Conservation (phyloP, 2,888 invertebrate species). For the Callinectes sapidus region DNA sequence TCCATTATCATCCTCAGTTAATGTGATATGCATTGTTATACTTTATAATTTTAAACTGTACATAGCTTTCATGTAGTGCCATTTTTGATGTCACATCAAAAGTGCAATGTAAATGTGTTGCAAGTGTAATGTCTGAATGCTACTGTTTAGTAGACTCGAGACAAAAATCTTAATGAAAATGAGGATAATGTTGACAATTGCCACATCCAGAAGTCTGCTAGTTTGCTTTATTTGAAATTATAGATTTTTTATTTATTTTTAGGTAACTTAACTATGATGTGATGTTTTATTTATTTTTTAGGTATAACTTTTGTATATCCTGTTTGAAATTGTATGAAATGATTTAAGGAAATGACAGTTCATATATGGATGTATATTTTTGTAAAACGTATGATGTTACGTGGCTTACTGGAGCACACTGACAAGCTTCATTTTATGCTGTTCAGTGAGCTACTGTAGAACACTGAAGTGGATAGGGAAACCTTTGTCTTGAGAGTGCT, state of each 20-base stretch:
- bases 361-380: neutral
- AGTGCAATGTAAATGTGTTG: neutral
- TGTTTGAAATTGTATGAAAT: neutral
- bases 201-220: neutral
- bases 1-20: neutral
- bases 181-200: neutral
- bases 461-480: neutral
- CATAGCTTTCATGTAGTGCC: constrained; percentile 6
- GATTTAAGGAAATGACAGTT: neutral
- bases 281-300: neutral
- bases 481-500: neutral
- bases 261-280: neutral
- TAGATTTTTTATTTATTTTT: neutral
- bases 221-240: neutral
- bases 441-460: neutral
- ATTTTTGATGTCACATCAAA: constrained; percentile 1
- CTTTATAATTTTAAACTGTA: neutral
- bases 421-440: neutral
- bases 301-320: neutral
- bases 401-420: neutral
- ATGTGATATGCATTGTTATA: constrained; percentile 24
- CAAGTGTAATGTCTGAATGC: neutral
- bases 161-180: neutral
- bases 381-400: neutral
- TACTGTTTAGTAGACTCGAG: neutral